A percentile compares a stretch with the other conserved stretches of the same genome.
These are phyloP conservation scores for Rhagonycha lutea DNA, from an alignment of 2,888 invertebrate genomes.

Conservation along the genomic window DNA sequence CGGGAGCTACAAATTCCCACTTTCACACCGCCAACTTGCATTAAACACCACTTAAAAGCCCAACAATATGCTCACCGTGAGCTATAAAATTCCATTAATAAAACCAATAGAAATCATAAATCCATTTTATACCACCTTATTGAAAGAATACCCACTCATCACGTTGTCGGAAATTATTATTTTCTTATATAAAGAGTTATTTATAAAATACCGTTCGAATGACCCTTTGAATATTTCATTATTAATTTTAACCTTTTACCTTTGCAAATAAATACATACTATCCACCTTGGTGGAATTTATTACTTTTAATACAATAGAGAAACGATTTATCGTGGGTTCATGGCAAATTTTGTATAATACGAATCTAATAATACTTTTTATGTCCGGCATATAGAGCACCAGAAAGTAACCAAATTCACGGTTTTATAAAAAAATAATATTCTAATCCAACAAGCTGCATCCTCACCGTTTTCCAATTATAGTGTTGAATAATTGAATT, in stretches of 20 bases:
- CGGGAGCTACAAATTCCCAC: constrained; percentile 2
- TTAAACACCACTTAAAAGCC: constrained; percentile 21
- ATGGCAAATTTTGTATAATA: background rate
- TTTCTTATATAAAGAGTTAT: background rate
- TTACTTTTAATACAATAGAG: background rate
- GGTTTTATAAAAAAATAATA: background rate
- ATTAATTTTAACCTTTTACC: constrained; percentile 10
- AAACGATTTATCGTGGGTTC: background rate
- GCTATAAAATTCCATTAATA: background rate
- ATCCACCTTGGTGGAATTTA: background rate
- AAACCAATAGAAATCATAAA: constrained; percentile 6
- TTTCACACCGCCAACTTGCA: constrained; percentile 7
- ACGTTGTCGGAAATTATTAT: constrained; percentile 23
- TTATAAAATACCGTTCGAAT: constrained; percentile 14
- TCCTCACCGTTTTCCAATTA: background rate
- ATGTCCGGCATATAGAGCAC: no score
- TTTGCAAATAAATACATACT: background rate
- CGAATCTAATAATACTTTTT: background rate
- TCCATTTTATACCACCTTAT: background rate
- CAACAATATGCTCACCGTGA: constrained; percentile 9
- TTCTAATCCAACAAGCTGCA: background rate
- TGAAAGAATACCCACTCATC: constrained; percentile 21
- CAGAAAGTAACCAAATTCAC: no score
- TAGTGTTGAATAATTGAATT: background rate
- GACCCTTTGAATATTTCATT: constrained; percentile 15